Conservation (phyloP, 1,140 invertebrate genomes). For the Schmidtea mediterranea region DNA sequence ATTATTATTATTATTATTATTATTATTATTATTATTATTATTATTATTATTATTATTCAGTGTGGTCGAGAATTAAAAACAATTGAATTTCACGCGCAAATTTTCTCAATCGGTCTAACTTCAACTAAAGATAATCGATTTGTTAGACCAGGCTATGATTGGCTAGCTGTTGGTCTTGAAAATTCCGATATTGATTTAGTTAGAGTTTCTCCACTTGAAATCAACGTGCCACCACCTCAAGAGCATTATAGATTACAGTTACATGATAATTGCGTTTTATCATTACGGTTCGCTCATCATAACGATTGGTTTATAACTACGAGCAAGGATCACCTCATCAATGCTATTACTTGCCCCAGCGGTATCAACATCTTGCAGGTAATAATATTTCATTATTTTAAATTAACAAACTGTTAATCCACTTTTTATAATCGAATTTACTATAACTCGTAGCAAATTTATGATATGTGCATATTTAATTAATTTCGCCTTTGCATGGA, state of each 20-base stretch:
- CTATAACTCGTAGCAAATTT: no score
- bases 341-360: conserved; percentile 90
- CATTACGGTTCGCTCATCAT: conserved; percentile 71
- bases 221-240: not conserved
- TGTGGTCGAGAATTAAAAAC: no score
- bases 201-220: not conserved
- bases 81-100: no score
- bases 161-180: conserved; percentile 6
- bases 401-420: no score
- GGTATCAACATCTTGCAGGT: conserved; percentile 94
- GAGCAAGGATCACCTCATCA: conserved; percentile 87
- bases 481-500: no score
- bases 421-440: no score
- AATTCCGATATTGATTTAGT: conserved; percentile 1
- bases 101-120: no score
- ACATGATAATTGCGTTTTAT: conserved; percentile 88
- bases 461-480: no score
- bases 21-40: no score
- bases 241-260: conserved; percentile 89
- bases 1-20: no score
- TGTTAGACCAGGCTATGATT: not conserved
- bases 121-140: no score
- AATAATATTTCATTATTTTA: conserved; percentile 9
- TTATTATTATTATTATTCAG: no score
- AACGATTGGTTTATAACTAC: conserved; percentile 98